phyloP scores from a whole-genome alignment of 2,113 vertebrate species.

The Nipponia nippon region DNA sequence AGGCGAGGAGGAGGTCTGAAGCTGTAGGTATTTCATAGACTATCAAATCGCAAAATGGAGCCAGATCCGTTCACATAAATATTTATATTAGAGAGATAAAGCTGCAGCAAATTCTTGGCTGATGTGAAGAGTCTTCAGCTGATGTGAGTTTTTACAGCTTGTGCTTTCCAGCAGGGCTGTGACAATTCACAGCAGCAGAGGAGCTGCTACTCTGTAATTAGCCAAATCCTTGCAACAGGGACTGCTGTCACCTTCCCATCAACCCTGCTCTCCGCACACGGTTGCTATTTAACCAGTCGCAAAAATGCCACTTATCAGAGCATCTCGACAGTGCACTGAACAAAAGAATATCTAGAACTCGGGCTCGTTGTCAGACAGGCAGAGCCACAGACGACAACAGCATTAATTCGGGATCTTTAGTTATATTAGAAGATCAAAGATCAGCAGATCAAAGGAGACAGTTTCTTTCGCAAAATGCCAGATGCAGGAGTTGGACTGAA shows the following conservation, averaged over 20 bases:
- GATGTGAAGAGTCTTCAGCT: neutral
- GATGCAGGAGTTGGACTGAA: neutral
- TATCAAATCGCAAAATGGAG: neutral
- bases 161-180: conserved; percentile 11
- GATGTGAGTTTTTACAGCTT: conserved; percentile 11
- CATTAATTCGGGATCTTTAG: neutral
- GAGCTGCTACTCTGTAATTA: conserved; percentile 16
- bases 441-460: conserved; percentile 2
- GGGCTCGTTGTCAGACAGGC: neutral
- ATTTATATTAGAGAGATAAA: conserved; percentile 35
- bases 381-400: neutral
- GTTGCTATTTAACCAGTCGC: neutral
- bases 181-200: conserved; percentile 10
- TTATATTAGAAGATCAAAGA: conserved; percentile 5
- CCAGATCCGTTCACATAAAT: neutral
- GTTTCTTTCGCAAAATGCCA: fast-evolving
- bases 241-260: neutral
- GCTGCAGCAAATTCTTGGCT: neutral
- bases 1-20: neutral
- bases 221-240: neutral
- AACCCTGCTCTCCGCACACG: neutral
- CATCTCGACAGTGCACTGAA: neutral
- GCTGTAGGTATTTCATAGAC: neutral
- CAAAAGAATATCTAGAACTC: neutral
- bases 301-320: neutral